These are phyloP conservation scores for Hestina assimilis DNA, from an alignment of 1,140 invertebrate genomes.

Conservation along the genomic window DNA sequence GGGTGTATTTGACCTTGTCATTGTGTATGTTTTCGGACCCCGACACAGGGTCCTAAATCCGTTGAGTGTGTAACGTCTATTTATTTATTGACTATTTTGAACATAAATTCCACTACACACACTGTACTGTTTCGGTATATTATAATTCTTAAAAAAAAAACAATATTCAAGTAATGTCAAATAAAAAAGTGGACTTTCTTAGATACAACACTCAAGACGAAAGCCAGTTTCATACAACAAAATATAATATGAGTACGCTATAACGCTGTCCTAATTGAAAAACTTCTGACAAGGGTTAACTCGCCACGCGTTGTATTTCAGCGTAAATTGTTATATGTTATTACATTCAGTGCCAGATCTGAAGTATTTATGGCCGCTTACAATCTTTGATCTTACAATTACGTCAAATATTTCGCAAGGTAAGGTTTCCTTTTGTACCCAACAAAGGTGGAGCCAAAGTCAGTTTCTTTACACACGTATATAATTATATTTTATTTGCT, in stretches of 20 bases:
- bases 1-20: too few relatives aligned
- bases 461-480: neutral
- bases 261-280: constrained; percentile 57
- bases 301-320: constrained; percentile 19
- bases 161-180: too few relatives aligned
- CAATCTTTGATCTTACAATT: constrained; percentile 20
- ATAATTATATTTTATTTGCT: neutral
- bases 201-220: too few relatives aligned
- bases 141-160: too few relatives aligned
- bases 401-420: constrained; percentile 14
- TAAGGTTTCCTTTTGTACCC: constrained; percentile 7
- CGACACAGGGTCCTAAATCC: too few relatives aligned
- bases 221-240: too few relatives aligned
- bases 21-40: too few relatives aligned
- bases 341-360: constrained; percentile 33
- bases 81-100: too few relatives aligned
- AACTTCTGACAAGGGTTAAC: constrained; percentile 63
- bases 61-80: too few relatives aligned
- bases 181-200: too few relatives aligned
- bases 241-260: constrained; percentile 31
- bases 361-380: constrained; percentile 30
- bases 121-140: too few relatives aligned
- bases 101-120: too few relatives aligned
- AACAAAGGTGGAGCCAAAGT: neutral
- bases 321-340: constrained; percentile 38